These are phyloP conservation scores for Cephalopholis sonnerati DNA, from an alignment of 2,113 vertebrate species.

Conservation along the genomic window DNA sequence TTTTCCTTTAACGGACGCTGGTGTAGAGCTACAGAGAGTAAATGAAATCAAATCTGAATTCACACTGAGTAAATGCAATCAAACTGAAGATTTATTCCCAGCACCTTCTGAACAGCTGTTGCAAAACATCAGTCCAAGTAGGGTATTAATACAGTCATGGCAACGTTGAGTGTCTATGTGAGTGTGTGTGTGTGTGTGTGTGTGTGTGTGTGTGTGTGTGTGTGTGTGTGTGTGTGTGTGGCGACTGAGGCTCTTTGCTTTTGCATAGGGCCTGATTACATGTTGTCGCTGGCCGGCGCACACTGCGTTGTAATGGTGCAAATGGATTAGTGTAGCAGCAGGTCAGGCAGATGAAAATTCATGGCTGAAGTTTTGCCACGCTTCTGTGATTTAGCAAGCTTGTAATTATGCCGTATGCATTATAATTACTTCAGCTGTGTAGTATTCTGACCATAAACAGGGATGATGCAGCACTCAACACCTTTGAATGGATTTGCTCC, in stretches of 20 bases:
- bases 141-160: neutral
- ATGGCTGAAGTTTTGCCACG: constrained; percentile 34
- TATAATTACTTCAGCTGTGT: constrained; percentile 44
- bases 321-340: constrained; percentile 36
- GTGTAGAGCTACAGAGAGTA: neutral
- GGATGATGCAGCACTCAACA: neutral
- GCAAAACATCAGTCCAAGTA: constrained; percentile 35
- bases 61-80: constrained; percentile 28
- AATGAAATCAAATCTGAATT: constrained; percentile 31
- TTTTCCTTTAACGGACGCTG: constrained; percentile 21
- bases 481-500: constrained; percentile 11
- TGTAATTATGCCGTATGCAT: constrained; percentile 48
- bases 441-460: constrained; percentile 19
- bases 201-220: neutral
- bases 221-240: neutral
- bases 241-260: neutral
- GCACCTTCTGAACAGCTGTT: constrained; percentile 44
- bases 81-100: constrained; percentile 37
- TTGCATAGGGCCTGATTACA: constrained; percentile 15
- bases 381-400: constrained; percentile 39
- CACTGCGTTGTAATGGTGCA: constrained; percentile 6
- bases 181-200: neutral
- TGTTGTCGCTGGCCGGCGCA: neutral
- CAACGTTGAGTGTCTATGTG: neutral
- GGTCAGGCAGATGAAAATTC: constrained; percentile 58